Evolutionary conservation across 2,113 vertebrate species (phyloP).

Genomic region (Carettochelys insculpta): DNA sequence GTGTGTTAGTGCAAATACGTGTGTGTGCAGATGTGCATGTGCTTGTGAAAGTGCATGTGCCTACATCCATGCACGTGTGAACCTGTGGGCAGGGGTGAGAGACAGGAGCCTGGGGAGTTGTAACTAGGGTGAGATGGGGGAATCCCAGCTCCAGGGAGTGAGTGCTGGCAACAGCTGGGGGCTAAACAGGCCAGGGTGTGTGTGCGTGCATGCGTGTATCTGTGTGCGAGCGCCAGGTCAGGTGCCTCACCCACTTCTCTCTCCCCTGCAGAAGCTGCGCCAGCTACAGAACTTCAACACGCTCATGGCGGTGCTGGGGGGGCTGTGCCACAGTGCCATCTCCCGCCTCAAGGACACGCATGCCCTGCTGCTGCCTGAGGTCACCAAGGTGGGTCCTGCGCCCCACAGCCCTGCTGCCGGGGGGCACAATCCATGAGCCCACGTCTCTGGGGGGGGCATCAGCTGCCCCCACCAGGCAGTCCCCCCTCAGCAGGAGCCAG

Average conservation of each 20-base stretch:
- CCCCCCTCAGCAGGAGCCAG: too few relatives aligned
- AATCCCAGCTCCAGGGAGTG: too few relatives aligned
- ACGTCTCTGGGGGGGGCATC: too few relatives aligned
- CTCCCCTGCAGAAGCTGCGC: slow-evolving; percentile 79
- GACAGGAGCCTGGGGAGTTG: neutral
- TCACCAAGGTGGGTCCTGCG: slow-evolving; percentile 83
- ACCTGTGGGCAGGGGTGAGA: neutral
- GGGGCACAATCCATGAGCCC: neutral
- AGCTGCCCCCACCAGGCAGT: neutral
- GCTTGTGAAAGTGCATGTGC: neutral
- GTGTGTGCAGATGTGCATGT: neutral
- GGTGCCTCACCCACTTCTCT: neutral
- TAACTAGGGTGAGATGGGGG: too few relatives aligned
- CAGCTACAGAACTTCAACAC: slow-evolving; percentile 92
- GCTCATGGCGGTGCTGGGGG: slow-evolving; percentile 91
- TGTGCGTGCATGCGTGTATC: too few relatives aligned
- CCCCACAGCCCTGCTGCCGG: neutral
- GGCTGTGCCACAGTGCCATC: slow-evolving; percentile 91
- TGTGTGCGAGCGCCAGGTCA: too few relatives aligned
- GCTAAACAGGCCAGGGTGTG: too few relatives aligned
- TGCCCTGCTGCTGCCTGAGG: slow-evolving; percentile 84
- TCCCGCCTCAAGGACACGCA: slow-evolving; percentile 92
- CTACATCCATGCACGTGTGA: neutral
- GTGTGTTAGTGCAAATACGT: too few relatives aligned
- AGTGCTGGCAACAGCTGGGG: too few relatives aligned